These are phyloP conservation scores for Volucella zonaria DNA, from an alignment of 2,888 invertebrate species.

Conservation along the genomic window DNA sequence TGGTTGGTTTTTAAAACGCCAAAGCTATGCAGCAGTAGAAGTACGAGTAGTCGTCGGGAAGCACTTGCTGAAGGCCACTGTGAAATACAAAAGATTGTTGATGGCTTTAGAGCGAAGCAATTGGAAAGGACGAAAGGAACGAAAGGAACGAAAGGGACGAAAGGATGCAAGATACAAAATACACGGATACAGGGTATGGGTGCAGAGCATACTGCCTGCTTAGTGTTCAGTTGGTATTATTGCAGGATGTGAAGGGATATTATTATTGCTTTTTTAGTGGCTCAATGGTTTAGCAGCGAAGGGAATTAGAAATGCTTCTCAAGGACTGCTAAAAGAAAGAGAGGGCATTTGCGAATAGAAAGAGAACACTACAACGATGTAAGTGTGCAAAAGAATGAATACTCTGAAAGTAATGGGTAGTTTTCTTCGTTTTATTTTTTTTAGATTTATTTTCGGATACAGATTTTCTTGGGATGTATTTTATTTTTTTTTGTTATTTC, in stretches of 20 bases:
- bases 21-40: conserved; percentile 37
- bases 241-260: conserved; percentile 73
- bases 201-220: conserved; percentile 13
- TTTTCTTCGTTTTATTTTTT: conserved; percentile 67
- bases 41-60: background rate
- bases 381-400: conserved; percentile 59
- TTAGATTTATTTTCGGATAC: conserved; percentile 67
- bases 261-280: conserved; percentile 74
- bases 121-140: too few species aligned
- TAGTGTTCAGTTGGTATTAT: conserved; percentile 45
- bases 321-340: conserved; percentile 33
- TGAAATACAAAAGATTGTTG: conserved; percentile 65
- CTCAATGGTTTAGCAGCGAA: conserved; percentile 72
- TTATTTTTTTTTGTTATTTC: conserved; percentile 29
- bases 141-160: too few species aligned
- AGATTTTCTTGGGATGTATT: conserved; percentile 24
- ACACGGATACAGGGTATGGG: background rate
- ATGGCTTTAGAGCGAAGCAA: conserved; percentile 31
- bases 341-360: background rate
- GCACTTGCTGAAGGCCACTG: conserved; percentile 48
- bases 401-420: conserved; percentile 69
- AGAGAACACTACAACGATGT: background rate
- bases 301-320: conserved; percentile 69
- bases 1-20: conserved; percentile 6
- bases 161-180: too few species aligned